Base-by-base conservation (phyloP, 92 coral and sea anemone species). In the Metridium senile region DNA sequence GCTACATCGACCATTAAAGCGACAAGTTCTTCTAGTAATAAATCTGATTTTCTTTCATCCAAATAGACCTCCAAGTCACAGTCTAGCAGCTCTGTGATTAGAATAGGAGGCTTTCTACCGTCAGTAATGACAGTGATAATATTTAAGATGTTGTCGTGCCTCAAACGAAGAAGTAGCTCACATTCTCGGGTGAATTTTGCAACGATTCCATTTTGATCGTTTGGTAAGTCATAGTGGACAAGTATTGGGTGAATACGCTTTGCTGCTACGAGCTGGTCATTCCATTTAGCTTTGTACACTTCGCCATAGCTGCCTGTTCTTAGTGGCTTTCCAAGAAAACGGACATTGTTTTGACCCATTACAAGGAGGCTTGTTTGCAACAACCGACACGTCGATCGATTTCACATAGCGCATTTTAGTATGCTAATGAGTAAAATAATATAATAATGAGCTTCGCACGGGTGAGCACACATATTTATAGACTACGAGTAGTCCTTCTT, bases 271-370 rank as follows among this genome's bases (percentile, higher is more conserved):
- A 86, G 25, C 26, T 74, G 33, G 22, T 86, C 90, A 23, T 74
- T 33, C 81, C 79, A 86, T 39, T 86, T 81, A 1, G 90, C 86
- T 81, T 56, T 86, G 70, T 70, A 74, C n/a, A 86, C 86, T 26
- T 81, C 86, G 29, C 86, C 86, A 52, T 75, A 81, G 22, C 71
- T 75, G 26, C 86, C 90, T 45, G 54, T 71, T 18, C 80, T 79
- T 32, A 86, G 31, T 18, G 0, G 39, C 68, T 67, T 29, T n/a
- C n/a, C n/a, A 10, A 77, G 56, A 33, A 77, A 68, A 29, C 82
- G 82, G 26, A 77, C 82, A 67, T 77, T 53, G 21, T 69, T 69
- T 56, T 77, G 82, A 1, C 82, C 82, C 82, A 77, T 77, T n/a
- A n/a, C n/a, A n/a, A n/a, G n/a, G n/a, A n/a, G n/a, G n/a, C n/a